These are phyloP conservation scores for Parapsyche elsis DNA, from an alignment of 1,140 invertebrate genomes.

Conservation along the genomic window DNA sequence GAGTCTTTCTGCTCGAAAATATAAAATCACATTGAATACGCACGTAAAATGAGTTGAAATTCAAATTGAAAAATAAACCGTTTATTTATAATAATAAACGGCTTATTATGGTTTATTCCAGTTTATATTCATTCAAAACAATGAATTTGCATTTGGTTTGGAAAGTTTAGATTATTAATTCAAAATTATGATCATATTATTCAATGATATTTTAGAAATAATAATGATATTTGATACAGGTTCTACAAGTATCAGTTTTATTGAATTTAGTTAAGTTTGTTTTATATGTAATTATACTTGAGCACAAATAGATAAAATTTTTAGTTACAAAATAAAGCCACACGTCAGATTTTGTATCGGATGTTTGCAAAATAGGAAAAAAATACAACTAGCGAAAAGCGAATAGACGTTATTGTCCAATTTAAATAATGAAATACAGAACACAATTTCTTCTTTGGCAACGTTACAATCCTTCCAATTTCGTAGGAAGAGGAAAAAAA, in stretches of 20 bases:
- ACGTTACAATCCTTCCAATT: slow-evolving; percentile 43
- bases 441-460: slow-evolving; percentile 41
- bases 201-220: no score
- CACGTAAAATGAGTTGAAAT: no score
- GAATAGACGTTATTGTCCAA: slow-evolving; percentile 35
- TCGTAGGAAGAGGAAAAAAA: slow-evolving; percentile 19
- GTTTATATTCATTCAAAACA: no score
- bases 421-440: slow-evolving; percentile 41
- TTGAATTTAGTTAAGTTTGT: no score
- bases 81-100: no score
- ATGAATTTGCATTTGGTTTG: no score
- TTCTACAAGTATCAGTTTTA: no score
- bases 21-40: not conserved
- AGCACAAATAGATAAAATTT: not conserved
- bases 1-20: not conserved
- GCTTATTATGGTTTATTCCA: no score
- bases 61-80: no score
- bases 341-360: slow-evolving; percentile 17
- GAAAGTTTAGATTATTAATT: no score
- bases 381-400: slow-evolving; percentile 9
- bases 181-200: no score
- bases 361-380: not conserved
- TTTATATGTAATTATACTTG: not conserved
- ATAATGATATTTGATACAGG: no score
- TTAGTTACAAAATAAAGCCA: not conserved